These are phyloP conservation scores for Mola mola DNA, from an alignment of 2,113 vertebrate species.

Conservation along the genomic window DNA sequence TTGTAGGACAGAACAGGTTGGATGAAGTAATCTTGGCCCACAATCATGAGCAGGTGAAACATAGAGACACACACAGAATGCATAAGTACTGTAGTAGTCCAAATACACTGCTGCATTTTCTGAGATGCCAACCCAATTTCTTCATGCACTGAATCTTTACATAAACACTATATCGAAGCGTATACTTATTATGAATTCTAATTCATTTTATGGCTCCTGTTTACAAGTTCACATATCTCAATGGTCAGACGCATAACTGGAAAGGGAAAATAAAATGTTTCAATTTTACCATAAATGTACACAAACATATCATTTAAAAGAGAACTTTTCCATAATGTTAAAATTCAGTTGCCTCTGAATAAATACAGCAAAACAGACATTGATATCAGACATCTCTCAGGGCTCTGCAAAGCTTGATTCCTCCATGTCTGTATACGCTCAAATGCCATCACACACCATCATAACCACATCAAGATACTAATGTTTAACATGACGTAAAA, in stretches of 20 bases:
- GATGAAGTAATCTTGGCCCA: too few species aligned
- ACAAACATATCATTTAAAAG: slow-evolving; percentile 4
- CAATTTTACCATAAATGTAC: slow-evolving; percentile 6
- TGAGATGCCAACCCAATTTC: too few species aligned
- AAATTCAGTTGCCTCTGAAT: background rate
- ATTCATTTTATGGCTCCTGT: too few species aligned
- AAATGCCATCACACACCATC: background rate
- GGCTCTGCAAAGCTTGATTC: background rate
- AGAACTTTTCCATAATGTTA: too few species aligned
- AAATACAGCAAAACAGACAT: background rate
- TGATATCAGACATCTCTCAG: background rate
- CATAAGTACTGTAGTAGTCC: too few species aligned
- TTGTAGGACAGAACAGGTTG: background rate
- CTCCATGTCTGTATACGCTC: background rate
- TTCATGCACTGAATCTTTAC: too few species aligned
- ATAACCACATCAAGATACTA: background rate
- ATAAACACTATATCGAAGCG: too few species aligned
- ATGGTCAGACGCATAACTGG: background rate
- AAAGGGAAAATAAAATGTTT: slow-evolving; percentile 14
- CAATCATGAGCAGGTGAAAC: too few species aligned
- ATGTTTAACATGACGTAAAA: background rate
- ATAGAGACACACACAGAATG: too few species aligned
- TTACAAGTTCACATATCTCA: background rate
- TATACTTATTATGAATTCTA: too few species aligned
- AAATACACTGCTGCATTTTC: too few species aligned